phyloP scores from a whole-genome alignment of 2,888 invertebrate species.

The Adelphocoris suturalis region DNA sequence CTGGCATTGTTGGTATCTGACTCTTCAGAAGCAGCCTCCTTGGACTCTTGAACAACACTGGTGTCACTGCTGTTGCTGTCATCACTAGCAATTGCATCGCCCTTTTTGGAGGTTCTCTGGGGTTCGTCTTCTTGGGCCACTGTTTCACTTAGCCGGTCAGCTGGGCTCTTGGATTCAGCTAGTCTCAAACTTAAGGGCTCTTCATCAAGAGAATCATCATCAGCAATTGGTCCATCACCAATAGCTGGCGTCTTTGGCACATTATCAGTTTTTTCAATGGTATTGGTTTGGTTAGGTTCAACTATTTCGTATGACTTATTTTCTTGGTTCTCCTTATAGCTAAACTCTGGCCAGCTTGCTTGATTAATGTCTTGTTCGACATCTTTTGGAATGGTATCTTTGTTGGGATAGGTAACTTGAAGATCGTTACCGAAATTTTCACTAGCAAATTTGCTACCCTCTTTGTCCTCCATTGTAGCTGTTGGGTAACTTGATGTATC shows the following conservation, averaged over 20 bases:
- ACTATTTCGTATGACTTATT: not conserved
- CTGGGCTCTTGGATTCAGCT: not conserved
- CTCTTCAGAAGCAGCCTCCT: not conserved
- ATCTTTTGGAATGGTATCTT: too few relatives aligned
- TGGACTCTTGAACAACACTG: not conserved
- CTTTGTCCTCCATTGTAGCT: not conserved
- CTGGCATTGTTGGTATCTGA: not conserved
- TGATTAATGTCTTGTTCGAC: not conserved
- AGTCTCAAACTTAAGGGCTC: slow-evolving; percentile 35
- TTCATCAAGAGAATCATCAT: slow-evolving; percentile 47
- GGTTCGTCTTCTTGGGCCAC: not conserved
- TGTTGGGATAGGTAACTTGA: too few relatives aligned
- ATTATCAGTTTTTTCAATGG: not conserved
- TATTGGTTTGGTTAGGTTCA: not conserved
- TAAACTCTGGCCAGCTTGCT: not conserved
- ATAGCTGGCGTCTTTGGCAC: too few relatives aligned
- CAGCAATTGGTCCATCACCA: not conserved
- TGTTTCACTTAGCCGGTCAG: not conserved
- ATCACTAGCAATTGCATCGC: not conserved
- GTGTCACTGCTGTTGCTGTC: slow-evolving; percentile 29
- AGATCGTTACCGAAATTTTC: too few relatives aligned
- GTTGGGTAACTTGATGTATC: not conserved
- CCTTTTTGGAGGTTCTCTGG: not conserved
- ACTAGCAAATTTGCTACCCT: too few relatives aligned
- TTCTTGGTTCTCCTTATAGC: not conserved